Conservation (phyloP, 2,888 invertebrate species). For the Choreutis nemorana region DNA sequence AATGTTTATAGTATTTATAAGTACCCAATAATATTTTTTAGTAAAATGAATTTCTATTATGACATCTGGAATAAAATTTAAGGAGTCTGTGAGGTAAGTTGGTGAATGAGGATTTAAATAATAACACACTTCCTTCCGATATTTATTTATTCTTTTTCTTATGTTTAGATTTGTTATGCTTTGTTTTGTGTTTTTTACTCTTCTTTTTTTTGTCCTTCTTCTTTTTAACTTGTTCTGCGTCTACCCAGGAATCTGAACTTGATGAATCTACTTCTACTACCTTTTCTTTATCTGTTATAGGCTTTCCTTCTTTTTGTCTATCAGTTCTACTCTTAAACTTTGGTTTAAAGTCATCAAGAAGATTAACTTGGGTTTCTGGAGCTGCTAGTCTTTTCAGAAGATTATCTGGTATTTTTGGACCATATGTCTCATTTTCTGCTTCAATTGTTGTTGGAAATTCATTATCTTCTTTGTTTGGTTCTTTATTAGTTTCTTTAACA, state of each 20-base stretch:
- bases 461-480: slow-evolving; percentile 9
- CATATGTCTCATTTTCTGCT: slow-evolving; percentile 45
- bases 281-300: slow-evolving; percentile 17
- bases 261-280: slow-evolving; percentile 30
- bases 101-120: background rate
- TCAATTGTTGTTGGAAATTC: slow-evolving; percentile 10
- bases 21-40: too few relatives aligned
- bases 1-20: too few relatives aligned
- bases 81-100: too few relatives aligned
- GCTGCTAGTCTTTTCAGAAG: slow-evolving; percentile 29
- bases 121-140: background rate
- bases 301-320: slow-evolving; percentile 17
- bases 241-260: slow-evolving; percentile 60
- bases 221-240: slow-evolving; percentile 38
- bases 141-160: slow-evolving; percentile 41
- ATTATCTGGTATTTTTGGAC: slow-evolving; percentile 67
- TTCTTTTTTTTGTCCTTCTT: slow-evolving; percentile 52
- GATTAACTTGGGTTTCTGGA: slow-evolving; percentile 2
- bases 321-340: slow-evolving; percentile 19
- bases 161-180: slow-evolving; percentile 47
- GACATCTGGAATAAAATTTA: too few relatives aligned
- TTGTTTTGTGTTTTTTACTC: slow-evolving; percentile 48
- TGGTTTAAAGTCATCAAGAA: slow-evolving; percentile 19
- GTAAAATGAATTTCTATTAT: too few relatives aligned
- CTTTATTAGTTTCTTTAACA: slow-evolving; percentile 11